phyloP scores from a whole-genome alignment of 2,888 invertebrate genomes.

The Protophormia terraenovae region DNA sequence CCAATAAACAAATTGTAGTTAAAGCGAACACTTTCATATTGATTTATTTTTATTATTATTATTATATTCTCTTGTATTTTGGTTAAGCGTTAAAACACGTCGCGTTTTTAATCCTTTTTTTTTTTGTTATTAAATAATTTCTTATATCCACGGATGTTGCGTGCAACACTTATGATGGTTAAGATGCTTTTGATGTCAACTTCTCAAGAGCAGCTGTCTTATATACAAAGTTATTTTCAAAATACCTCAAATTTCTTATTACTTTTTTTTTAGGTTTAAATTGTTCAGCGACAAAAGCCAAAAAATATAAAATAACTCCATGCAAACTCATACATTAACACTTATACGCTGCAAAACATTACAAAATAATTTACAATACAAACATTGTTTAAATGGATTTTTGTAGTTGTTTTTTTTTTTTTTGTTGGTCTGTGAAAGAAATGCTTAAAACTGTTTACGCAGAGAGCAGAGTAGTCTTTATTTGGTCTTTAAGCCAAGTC shows the following conservation, averaged over 20 bases:
- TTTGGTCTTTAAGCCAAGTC: conserved; percentile 27
- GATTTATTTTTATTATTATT: conserved; percentile 49
- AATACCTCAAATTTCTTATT: conserved; percentile 54
- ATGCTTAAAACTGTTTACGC: conserved; percentile 45
- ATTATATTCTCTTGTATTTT: conserved; percentile 36
- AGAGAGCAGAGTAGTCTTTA: conserved; percentile 44
- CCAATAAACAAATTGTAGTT: conserved; percentile 75
- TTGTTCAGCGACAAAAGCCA: conserved; percentile 6
- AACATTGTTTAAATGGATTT: conserved; percentile 48
- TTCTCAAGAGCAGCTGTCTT: conserved; percentile 78
- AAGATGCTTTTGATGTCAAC: conserved; percentile 80
- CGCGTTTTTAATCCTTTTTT: conserved; percentile 44
- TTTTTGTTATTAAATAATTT: conserved; percentile 57
- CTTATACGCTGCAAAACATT: conserved; percentile 69
- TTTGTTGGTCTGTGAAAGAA: conserved; percentile 18
- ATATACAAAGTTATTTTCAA: conserved; percentile 77
- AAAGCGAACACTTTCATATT: conserved; percentile 80
- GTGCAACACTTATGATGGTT: conserved; percentile 78
- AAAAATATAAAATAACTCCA: no score
- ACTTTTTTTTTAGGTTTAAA: conserved; percentile 31
- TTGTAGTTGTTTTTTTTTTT: conserved; percentile 13
- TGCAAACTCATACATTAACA: neutral
- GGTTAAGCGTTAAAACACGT: conserved; percentile 37
- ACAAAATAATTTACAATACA: conserved; percentile 75
- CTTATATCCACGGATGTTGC: conserved; percentile 70